Percentiles rank a stretch among this genome's conserved stretches.
Evolutionary conservation across 2,888 invertebrate genomes (phyloP).

Genomic region (Amiota minor): DNA sequence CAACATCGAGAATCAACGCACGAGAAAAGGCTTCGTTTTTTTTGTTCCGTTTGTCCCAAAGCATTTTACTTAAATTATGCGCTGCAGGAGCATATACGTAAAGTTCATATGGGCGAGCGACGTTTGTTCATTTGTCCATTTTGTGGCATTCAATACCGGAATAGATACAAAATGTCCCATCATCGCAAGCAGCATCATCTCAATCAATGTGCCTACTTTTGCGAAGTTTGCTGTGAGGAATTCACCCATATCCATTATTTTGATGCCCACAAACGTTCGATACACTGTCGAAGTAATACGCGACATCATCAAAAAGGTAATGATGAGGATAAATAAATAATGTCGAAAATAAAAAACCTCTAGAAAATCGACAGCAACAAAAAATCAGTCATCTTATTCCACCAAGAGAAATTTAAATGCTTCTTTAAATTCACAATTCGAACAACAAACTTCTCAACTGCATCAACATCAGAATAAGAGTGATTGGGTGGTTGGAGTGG

Average conservation of each 20-base stretch:
- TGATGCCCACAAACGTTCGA: constrained; percentile 68
- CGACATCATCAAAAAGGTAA: constrained; percentile 50
- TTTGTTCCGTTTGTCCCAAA: constrained; percentile 62
- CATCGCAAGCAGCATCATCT: constrained; percentile 67
- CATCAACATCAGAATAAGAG: no score
- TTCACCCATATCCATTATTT: constrained; percentile 69
- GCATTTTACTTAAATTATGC: constrained; percentile 69
- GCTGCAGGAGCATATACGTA: constrained; percentile 66
- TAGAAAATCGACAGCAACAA: not conserved
- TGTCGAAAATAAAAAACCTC: not conserved
- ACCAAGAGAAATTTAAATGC: no score
- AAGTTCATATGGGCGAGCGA: constrained; percentile 66
- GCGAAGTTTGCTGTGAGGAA: constrained; percentile 64
- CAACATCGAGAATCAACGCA: constrained; percentile 67
- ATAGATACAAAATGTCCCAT: constrained; percentile 68
- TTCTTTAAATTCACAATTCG: no score
- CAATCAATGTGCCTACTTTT: constrained; percentile 61
- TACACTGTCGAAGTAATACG: constrained; percentile 68
- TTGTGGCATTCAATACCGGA: constrained; percentile 68
- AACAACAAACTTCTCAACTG: no score
- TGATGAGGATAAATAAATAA: not conserved
- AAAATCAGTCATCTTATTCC: not conserved
- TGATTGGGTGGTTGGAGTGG: no score
- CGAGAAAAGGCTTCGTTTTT: constrained; percentile 66
- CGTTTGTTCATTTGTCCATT: constrained; percentile 67